Percentiles rank a stretch among this genome's conserved stretches.
These are phyloP conservation scores for Polyergus mexicanus DNA, from an alignment of 1,140 invertebrate species.

Conservation along the genomic window DNA sequence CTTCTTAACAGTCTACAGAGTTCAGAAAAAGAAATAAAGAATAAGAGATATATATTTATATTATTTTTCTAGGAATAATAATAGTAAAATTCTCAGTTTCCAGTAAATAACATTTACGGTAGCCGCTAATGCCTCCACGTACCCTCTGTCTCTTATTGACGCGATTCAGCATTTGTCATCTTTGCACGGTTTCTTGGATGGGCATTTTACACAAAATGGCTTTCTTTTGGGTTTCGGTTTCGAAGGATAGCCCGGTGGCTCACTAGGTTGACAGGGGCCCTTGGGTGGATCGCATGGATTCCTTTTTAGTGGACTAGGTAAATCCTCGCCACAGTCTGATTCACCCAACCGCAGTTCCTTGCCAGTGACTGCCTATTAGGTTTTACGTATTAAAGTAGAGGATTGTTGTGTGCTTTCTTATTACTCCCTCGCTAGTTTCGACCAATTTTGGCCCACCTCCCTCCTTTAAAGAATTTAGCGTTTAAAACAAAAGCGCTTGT, in stretches of 20 bases:
- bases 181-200: slow-evolving; percentile 79
- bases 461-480: slow-evolving; percentile 36
- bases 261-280: slow-evolving; percentile 74
- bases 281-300: slow-evolving; percentile 78
- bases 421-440: slow-evolving; percentile 21
- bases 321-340: slow-evolving; percentile 76
- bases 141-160: slow-evolving; percentile 77
- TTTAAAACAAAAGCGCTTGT: not conserved
- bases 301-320: slow-evolving; percentile 67
- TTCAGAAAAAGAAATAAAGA: slow-evolving; percentile 26
- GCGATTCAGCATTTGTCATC: slow-evolving; percentile 65
- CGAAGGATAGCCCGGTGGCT: slow-evolving; percentile 75
- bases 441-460: slow-evolving; percentile 66
- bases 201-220: slow-evolving; percentile 81
- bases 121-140: slow-evolving; percentile 69
- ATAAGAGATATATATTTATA: not conserved
- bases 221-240: slow-evolving; percentile 78
- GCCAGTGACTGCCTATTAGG: slow-evolving; percentile 55
- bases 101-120: not conserved
- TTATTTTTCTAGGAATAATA: slow-evolving; percentile 33
- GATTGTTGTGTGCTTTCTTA: slow-evolving; percentile 10
- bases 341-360: slow-evolving; percentile 72
- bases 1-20: slow-evolving; percentile 31
- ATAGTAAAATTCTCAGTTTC: not conserved
- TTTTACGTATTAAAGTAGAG: slow-evolving; percentile 49